Conservation (phyloP, 1,140 invertebrate species). For the Atta cephalotes region DNA sequence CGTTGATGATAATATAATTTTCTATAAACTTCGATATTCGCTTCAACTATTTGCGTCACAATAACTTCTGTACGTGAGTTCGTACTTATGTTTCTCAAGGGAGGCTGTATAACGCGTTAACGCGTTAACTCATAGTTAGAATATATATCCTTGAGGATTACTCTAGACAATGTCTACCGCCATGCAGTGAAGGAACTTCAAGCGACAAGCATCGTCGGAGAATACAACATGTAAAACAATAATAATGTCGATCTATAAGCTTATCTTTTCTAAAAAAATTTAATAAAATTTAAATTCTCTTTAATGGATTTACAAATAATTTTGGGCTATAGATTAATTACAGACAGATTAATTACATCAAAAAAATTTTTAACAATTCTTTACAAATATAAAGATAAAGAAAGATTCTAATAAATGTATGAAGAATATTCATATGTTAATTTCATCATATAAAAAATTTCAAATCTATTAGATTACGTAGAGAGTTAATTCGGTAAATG, state of each 20-base stretch:
- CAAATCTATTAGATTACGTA: background rate
- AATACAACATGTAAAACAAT: constrained; percentile 15
- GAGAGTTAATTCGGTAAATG: constrained; percentile 16
- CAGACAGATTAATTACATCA: too few species aligned
- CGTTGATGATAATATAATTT: constrained; percentile 25
- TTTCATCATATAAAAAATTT: background rate
- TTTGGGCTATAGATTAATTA: background rate
- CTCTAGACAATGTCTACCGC: constrained; percentile 10
- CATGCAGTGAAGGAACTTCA: constrained; percentile 34
- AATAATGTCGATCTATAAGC: background rate
- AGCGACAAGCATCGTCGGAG: constrained; percentile 7
- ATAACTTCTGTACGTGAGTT: constrained; percentile 47
- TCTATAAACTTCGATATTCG: constrained; percentile 47
- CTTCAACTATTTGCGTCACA: constrained; percentile 22
- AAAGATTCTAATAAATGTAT: background rate
- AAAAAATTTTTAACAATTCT: background rate
- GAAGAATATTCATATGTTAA: background rate
- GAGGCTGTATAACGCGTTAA: constrained; percentile 54
- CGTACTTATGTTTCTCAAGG: constrained; percentile 53
- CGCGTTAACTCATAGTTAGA: constrained; percentile 59
- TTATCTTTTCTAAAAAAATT: background rate
- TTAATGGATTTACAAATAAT: background rate
- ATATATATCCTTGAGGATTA: constrained; percentile 61
- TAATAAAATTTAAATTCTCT: background rate
- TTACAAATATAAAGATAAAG: background rate